A percentile compares a stretch with the other conserved stretches of the same genome.
Evolutionary conservation across 2,797 vertebrate genomes (phyloP).

Genomic region (Rhadinocentrus ornatus): DNA sequence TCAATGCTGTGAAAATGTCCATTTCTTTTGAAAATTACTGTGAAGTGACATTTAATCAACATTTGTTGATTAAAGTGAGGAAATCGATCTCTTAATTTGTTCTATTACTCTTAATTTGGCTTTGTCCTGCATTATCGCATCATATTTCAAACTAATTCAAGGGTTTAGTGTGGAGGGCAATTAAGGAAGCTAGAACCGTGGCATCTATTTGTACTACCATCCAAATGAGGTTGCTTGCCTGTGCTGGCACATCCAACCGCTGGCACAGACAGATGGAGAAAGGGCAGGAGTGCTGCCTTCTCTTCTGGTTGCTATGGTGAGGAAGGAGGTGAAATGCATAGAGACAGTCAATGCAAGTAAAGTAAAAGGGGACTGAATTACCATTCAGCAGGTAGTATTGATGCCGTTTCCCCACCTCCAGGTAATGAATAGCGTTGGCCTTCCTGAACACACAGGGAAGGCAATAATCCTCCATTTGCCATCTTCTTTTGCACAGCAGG

Average conservation of each 20-base stretch:
- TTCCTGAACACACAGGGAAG: conserved; percentile 42
- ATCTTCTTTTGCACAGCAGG: conserved; percentile 40
- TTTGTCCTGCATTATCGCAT: neutral
- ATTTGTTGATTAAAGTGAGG: neutral
- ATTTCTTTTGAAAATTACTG: neutral
- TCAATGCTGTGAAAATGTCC: neutral
- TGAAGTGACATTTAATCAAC: neutral
- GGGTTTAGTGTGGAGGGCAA: conserved; percentile 22
- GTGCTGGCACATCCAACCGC: conserved; percentile 30
- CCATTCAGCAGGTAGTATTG: conserved; percentile 60
- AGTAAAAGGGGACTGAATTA: conserved; percentile 57
- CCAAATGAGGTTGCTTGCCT: conserved; percentile 21
- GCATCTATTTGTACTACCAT: conserved; percentile 28
- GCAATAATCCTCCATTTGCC: conserved; percentile 52
- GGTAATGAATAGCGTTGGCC: conserved; percentile 61
- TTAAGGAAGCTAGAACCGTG: conserved; percentile 12
- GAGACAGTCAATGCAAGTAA: conserved; percentile 45
- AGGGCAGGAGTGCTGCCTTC: conserved; percentile 35
- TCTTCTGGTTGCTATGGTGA: conserved; percentile 73
- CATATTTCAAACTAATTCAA: neutral
- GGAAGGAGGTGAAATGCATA: conserved; percentile 35
- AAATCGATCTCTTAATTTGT: neutral
- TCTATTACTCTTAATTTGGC: neutral
- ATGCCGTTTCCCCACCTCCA: conserved; percentile 31
- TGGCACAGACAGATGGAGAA: conserved; percentile 39